phyloP scores from a whole-genome alignment of 2,888 invertebrate genomes.

The Helleia helle region DNA sequence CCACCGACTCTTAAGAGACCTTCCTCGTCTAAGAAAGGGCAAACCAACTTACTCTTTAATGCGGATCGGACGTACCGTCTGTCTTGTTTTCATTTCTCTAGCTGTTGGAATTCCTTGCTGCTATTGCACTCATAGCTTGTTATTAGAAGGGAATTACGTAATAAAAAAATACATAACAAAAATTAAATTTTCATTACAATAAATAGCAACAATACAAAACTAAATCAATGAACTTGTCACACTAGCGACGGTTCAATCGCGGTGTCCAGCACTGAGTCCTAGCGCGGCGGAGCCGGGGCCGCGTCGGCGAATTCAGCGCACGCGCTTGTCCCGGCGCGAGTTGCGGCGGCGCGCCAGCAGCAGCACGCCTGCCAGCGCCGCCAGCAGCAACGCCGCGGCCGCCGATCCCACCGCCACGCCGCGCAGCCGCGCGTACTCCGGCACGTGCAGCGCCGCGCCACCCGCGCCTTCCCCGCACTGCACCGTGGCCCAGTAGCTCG shows the following conservation, averaged over 20 bases:
- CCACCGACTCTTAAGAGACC: no score
- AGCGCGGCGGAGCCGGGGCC: background rate
- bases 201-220: conserved; percentile 8
- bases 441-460: conserved; percentile 77
- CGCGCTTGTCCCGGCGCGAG: conserved; percentile 24
- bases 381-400: conserved; percentile 79
- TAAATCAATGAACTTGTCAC: background rate
- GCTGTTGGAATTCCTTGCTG: background rate
- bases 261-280: background rate
- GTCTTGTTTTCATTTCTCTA: no score
- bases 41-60: no score
- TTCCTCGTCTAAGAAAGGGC: no score
- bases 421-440: conserved; percentile 80
- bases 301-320: conserved; percentile 23
- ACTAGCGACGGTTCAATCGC: background rate
- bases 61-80: no score
- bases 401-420: conserved; percentile 82
- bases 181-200: conserved; percentile 8
- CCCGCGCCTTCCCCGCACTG: conserved; percentile 76
- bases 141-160: background rate
- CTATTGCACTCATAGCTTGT: no score
- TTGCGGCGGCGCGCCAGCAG: conserved; percentile 45
- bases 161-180: conserved; percentile 8
- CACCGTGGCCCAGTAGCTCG: conserved; percentile 83
- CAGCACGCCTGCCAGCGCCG: conserved; percentile 76